Base-by-base conservation (phyloP, 2,113 vertebrate genomes). In the Odontophorus gujanensis region DNA sequence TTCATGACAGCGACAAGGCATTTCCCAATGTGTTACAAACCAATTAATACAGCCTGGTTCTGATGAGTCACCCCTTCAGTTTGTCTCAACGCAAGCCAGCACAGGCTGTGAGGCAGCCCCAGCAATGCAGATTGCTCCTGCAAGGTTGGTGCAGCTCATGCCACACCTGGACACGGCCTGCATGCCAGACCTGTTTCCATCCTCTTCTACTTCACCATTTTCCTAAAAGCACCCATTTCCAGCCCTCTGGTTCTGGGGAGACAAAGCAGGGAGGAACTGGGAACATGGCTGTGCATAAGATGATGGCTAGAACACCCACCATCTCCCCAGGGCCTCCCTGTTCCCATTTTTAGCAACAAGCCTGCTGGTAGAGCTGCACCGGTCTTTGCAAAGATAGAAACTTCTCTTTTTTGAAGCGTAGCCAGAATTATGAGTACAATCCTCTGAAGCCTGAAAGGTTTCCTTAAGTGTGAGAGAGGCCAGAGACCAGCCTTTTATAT, bases 401-500 rank as follows among this genome's bases (percentile, higher is more conserved):
- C 0, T 25, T 2, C 13, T 26, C 21, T n/a, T 38, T 62, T 59
- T 61, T 66, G 1, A 76, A 95, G 26, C 12, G 47, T 62, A 92
- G 86, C 59, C 53, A 78, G 71, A 84, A 48, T 87, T 91, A 77
- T 12, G 28, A 91, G 43, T 55, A 82, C 57, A 92, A 81, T 30
- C 30, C 48, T 79, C 74, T 55, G 66, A 92, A 95, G 55, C 66
- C 67, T 72, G 67, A 10, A 74, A 86, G 61, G 53, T 66, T 95
- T 89, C 59, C 42, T 42, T 0, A 82, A 93, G 89, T 45, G 84
- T 93, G 88, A 59, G 76, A 93, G 81, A 86, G 81, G 87, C 82
- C 87, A 90, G 53, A 81, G 53, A 85, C 65, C 57, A 86, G 91
- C 22, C 69, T 73, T 81, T 95, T 95, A 66, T 93, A 75, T 79